Evolutionary conservation across 2,888 invertebrate genomes (phyloP), one percentile per base, ranked within the genome.

Genomic region (Drosophila neonasuta): DNA sequence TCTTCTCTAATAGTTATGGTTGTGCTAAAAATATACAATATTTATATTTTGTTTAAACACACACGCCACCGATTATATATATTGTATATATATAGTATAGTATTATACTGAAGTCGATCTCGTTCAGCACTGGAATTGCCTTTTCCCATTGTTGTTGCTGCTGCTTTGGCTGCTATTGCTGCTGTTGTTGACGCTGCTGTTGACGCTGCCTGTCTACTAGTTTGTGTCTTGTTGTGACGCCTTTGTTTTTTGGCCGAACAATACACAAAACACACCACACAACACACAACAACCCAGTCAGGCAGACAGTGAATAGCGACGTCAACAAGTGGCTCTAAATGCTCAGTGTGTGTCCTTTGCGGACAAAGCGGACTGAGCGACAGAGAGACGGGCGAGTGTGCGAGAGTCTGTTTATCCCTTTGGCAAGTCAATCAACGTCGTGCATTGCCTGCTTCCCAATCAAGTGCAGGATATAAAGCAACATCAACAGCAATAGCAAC

Each of bases 381-480:
- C 8, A 15, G 42, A 29, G 29, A n/a, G 42, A 2, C 41, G 20
- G 42, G 5, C 41, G 20, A 20, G 3, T 20, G 20, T 20, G 20
- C 24, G 63, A 64, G 42, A 42, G 55, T 49, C 42, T 29, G 30
- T 49, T 24, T 44, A 63, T 80, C 71, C 79, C 66, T 81, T 80
- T 80, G 66, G 68, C 68, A 44, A 80, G 80, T 80, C 82, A 82
- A 82, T 80, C 80, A 80, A 82, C 51, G 82, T 77, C 82, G 66
- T 68, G 67, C 74, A 74, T 50, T 74, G 74, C 71, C 58, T 9
- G 70, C 70, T 24, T 41, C 34, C 34, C 74, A 74, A 74, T 75
- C 72, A 68, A 75, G 42, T 75, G 76, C 71, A 74, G 74, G 71
- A 74, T 74, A 71, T 64, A 55, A 13, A 55, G 51, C 36, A 48